A percentile compares a stretch with the other conserved stretches of the same genome.
These are phyloP conservation scores for Subacronicta megacephala DNA, from an alignment of 2,888 invertebrate species.

Conservation along the genomic window DNA sequence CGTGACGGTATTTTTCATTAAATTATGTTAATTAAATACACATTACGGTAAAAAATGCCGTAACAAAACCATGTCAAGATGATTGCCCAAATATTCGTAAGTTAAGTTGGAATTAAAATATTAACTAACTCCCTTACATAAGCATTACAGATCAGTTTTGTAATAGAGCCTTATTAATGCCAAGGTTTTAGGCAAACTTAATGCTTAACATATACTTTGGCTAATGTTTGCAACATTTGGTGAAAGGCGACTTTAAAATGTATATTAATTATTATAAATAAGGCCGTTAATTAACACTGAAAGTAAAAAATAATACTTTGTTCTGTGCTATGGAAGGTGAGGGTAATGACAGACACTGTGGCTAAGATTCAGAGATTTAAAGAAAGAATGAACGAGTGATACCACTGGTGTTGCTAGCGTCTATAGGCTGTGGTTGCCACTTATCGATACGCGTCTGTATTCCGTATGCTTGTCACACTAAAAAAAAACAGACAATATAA, in stretches of 20 bases:
- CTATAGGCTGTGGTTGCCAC: too few species aligned
- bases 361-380: too few species aligned
- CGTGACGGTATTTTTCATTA: too few species aligned
- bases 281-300: too few species aligned
- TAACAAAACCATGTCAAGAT: constrained; percentile 45
- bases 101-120: constrained; percentile 37
- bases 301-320: too few species aligned
- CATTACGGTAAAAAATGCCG: constrained; percentile 13
- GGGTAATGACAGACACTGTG: too few species aligned
- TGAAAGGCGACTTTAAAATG: constrained; percentile 36
- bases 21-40: constrained; percentile 39
- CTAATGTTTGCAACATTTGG: constrained; percentile 13
- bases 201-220: constrained; percentile 1
- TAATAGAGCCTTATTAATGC: constrained; percentile 37
- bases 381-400: too few species aligned
- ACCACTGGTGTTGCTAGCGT: too few species aligned
- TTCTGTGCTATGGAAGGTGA: too few species aligned
- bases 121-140: constrained; percentile 51
- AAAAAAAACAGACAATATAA: too few species aligned
- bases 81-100: constrained; percentile 40
- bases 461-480: too few species aligned
- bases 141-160: constrained; percentile 44
- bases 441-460: too few species aligned
- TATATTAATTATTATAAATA: neutral
- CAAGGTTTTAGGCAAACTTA: constrained; percentile 35